These are phyloP conservation scores for Latrodectus hesperus DNA, from an alignment of 2,888 invertebrate species.

Conservation along the genomic window DNA sequence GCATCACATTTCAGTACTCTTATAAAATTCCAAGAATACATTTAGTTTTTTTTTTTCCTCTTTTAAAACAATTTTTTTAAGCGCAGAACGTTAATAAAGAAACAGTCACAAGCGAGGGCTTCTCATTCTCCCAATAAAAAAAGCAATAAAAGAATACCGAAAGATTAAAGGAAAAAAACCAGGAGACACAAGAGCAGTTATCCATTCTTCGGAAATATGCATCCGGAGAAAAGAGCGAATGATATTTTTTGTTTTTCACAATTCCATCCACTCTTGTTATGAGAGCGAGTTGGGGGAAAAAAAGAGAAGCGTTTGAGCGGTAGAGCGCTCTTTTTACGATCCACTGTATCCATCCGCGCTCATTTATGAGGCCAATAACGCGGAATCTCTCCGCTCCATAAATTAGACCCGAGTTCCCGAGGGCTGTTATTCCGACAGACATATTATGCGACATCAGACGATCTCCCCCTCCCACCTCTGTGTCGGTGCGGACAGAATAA, in stretches of 20 bases:
- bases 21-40: too few species aligned
- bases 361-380: slow-evolving; percentile 47
- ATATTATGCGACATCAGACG: slow-evolving; percentile 17
- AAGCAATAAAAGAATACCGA: too few species aligned
- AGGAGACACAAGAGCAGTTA: neutral
- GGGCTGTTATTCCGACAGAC: neutral
- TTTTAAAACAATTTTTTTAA: too few species aligned
- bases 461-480: neutral
- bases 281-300: neutral
- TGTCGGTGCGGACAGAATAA: slow-evolving; percentile 3
- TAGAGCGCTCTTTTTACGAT: slow-evolving; percentile 20
- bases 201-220: neutral
- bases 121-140: too few species aligned
- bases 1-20: too few species aligned
- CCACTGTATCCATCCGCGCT: slow-evolving; percentile 32
- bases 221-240: neutral
- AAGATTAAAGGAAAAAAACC: neutral
- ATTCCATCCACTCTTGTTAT: neutral
- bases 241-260: neutral
- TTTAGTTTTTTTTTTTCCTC: too few species aligned
- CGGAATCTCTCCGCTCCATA: slow-evolving; percentile 47
- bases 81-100: too few species aligned
- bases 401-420: slow-evolving; percentile 27
- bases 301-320: neutral
- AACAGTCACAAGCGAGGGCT: too few species aligned